Evolutionary conservation across 2,888 invertebrate species (phyloP), one percentile per base, ranked within the genome.

Genomic region (Trichopria drosophilae): DNA sequence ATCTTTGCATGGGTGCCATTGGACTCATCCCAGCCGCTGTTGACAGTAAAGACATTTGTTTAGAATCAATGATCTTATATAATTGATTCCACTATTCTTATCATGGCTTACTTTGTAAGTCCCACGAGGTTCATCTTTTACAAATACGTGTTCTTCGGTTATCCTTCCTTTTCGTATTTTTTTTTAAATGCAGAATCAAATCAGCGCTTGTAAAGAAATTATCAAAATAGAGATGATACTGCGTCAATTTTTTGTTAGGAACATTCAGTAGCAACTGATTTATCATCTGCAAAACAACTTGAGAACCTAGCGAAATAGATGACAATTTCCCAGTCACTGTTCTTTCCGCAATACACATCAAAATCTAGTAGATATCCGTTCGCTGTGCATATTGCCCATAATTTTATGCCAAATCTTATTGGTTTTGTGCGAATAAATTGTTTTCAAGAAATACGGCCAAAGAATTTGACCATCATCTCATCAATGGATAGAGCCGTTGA

Each of bases 291-390:
- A 46, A n/a, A 15, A 37, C 37, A 13, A 46, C 37, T 29, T 26
- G 36, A 46, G 37, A 37, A 31, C 23, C 46, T 29, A 46, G 23
- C 24, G 39, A 4, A 39, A 39, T 6, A 39, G 24, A 13, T 39
- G 24, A 26, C 7, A 24, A 39, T 26, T 39, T 39, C 9, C 26
- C 24, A 13, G 23, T 9, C 22, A 18, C 9, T 39, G n/a, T n/a
- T n/a, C 37, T 29, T 37, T 3, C 44, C 32, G 35, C 40, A 44
- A 41, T 45, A 65, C 53, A 48, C 42, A 10, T 41, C 47, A 13
- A 47, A 35, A 48, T 48, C 41, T 2, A 48, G 34, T 13, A 48
- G 28, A 24, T 41, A 48, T 3, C 43, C 32, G 18, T 13, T 23
- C 24, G 12, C 28, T 32, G 26, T 44, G 12, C 44, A 35, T 15